Base-by-base conservation (phyloP, 2,888 invertebrate genomes). In the Drosophila engyochracea region DNA sequence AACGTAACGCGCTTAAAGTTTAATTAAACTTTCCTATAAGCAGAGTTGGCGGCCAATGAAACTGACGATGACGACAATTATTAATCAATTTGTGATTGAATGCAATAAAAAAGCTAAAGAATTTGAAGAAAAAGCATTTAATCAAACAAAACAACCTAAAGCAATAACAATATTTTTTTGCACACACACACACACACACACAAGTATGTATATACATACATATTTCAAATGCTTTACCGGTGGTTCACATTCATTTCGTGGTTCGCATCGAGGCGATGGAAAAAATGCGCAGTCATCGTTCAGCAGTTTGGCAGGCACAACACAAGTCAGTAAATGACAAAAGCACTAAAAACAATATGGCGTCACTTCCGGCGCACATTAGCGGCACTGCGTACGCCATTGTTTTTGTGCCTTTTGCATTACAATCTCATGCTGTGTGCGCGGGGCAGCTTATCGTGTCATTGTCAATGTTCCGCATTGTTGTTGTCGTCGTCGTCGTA, bases 301-400 rank as follows among this genome's bases (percentile, higher is more conserved):
- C 58, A 2, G 31, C 31, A 59, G 62, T 69, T 69, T 59, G 64
- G 63, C 47, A 41, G 28, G 59, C 51, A 41, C 57, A 57, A n/a
- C 37, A 35, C 52, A 68, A 39, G 80, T 67, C 54, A 71, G 71
- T 76, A 82, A 88, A 88, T 80, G 80, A 78, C 83, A 82, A 74
- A 85, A 68, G 70, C 74, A 71, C 75, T 81, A 81, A 85, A 90
- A 87, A 90, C 90, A 90, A 87, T 90, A 83, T 81, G 86, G 90
- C 91, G 91, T 72, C 86, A 83, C 83, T 90, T 87, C 86, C 86
- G 89, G 81, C 70, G 62, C 70, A 80, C 88, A 90, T 90, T 85
- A 85, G 82, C 79, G 65, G 73, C 76, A 61, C 68, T 63, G 65
- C 67, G 37, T 53, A 58, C 62, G 71, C 79, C 79, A 81, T 80